These are phyloP conservation scores for Linurgus olivaceus DNA, from an alignment of 2,797 vertebrate species.

Conservation along the genomic window DNA sequence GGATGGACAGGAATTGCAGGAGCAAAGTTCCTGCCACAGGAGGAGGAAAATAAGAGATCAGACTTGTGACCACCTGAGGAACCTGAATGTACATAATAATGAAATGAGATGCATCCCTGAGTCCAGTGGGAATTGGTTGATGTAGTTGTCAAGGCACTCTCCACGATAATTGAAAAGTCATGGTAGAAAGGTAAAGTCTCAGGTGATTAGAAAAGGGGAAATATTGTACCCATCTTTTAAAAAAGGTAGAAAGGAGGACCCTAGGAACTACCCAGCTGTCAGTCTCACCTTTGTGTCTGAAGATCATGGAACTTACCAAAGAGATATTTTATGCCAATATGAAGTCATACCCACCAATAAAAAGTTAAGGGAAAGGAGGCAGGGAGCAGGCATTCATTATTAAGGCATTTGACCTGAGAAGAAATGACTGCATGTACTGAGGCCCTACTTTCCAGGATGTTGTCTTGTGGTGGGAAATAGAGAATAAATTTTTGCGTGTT, in stretches of 20 bases:
- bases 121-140: not conserved
- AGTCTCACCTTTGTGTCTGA: not conserved
- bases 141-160: not conserved
- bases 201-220: not conserved
- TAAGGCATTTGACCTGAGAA: not conserved
- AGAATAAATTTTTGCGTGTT: not conserved
- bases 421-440: not conserved
- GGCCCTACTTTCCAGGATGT: not conserved
- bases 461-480: not conserved
- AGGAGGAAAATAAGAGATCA: not conserved
- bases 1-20: rapidly evolving
- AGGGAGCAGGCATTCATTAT: rapidly evolving
- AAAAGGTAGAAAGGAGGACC: not conserved
- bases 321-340: not conserved
- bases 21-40: not conserved
- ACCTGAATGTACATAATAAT: not conserved
- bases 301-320: not conserved
- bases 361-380: not conserved
- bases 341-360: rapidly evolving
- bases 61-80: not conserved
- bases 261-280: not conserved
- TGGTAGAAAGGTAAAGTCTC: not conserved
- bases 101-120: not conserved
- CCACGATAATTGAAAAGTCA: rapidly evolving
- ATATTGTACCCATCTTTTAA: not conserved